A percentile compares a stretch with the other conserved stretches of the same genome.
Conservation (phyloP, 2,113 vertebrate genomes). For the Nerophis lumbriciformis region DNA sequence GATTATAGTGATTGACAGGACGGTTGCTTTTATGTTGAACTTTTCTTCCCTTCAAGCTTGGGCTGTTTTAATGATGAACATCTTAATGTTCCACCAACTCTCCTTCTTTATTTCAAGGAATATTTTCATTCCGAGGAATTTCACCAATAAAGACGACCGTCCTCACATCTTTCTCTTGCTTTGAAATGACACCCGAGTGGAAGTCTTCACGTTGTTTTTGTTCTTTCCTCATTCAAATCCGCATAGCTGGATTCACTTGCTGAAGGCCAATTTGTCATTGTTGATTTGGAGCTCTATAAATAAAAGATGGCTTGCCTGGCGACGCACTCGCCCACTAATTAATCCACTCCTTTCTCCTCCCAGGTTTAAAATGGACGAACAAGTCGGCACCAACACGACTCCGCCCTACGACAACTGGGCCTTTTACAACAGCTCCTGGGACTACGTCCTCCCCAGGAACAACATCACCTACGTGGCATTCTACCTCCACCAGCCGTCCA, state of each 20-base stretch:
- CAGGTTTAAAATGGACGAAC: slow-evolving; percentile 66
- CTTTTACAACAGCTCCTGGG: slow-evolving; percentile 45
- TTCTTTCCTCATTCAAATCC: neutral
- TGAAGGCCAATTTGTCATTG: neutral
- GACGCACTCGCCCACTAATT: neutral
- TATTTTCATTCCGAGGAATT: no score
- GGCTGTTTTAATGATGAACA: no score
- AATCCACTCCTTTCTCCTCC: neutral
- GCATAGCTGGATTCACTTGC: neutral
- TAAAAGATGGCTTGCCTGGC: neutral
- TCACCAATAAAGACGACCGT: no score
- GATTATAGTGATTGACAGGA: no score
- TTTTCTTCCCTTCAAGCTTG: no score
- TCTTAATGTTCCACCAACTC: no score
- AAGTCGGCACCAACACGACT: slow-evolving; percentile 63
- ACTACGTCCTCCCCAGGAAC: slow-evolving; percentile 37
- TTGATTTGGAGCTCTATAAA: neutral
- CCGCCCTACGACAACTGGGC: slow-evolving; percentile 62
- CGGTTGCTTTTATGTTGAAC: no score
- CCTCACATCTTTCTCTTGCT: no score
- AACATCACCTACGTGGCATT: slow-evolving; percentile 86
- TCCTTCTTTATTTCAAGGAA: no score
- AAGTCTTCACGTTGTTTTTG: no score
- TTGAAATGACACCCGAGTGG: no score
- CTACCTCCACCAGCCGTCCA: slow-evolving; percentile 81